Conservation (phyloP, 2,113 vertebrate genomes). For the Nymphicus hollandicus region DNA sequence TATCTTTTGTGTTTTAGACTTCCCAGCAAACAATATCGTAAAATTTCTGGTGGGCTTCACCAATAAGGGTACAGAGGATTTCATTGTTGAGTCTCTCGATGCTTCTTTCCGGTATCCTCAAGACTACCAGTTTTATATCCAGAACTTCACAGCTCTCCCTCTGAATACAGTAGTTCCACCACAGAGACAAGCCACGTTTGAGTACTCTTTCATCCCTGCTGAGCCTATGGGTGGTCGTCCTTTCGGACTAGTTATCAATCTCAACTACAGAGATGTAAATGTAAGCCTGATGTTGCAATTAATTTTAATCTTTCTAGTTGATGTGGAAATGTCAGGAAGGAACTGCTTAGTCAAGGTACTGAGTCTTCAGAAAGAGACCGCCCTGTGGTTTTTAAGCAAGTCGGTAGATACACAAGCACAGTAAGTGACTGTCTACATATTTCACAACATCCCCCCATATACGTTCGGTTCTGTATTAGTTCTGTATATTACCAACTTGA, state of each 20-base stretch:
- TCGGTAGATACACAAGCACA: not conserved
- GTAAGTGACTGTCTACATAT: not conserved
- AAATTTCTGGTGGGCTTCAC: constrained; percentile 97
- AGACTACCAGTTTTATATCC: constrained; percentile 98
- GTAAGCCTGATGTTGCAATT: constrained; percentile 67
- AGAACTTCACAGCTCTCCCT: constrained; percentile 97
- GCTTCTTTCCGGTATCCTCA: constrained; percentile 98
- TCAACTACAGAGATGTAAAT: constrained; percentile 92
- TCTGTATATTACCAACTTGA: not conserved
- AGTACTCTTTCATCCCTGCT: constrained; percentile 98
- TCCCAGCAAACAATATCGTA: constrained; percentile 95
- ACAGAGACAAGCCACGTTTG: constrained; percentile 91
- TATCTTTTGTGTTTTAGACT: constrained; percentile 77
- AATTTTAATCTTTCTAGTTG: not conserved
- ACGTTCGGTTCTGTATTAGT: not conserved
- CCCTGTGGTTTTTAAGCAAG: not conserved
- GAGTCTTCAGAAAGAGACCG: not conserved
- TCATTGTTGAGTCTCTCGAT: constrained; percentile 91
- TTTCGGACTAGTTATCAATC: constrained; percentile 94
- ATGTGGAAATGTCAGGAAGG: not conserved
- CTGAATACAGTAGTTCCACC: constrained; percentile 86
- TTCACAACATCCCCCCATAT: not conserved
- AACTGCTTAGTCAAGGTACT: not conserved
- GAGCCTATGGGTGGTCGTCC: constrained; percentile 97
- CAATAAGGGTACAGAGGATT: constrained; percentile 93